Base-by-base conservation (phyloP, 2,113 vertebrate species). In the Heliornis fulica region DNA sequence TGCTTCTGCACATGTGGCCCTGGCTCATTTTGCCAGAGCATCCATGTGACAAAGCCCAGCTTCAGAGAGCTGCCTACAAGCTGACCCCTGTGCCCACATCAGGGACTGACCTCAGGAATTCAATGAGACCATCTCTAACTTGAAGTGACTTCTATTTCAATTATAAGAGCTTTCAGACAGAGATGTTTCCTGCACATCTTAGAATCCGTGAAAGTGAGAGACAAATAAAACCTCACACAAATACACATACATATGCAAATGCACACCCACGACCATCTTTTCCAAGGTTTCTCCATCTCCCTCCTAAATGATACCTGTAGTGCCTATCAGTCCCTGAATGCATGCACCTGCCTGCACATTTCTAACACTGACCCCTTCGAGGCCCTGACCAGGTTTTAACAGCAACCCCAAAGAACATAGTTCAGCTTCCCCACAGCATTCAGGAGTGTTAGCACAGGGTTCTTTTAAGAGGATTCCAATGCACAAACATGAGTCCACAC, bases 261-360 rank as follows among this genome's bases (percentile, higher is more conserved):
- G 22, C 65, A 70, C 6, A 0, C 48, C 78, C 63, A 80, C 25
- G 2, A 23, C 43, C 34, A 61, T 59, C 83, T 95, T 89, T n/a
- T 83, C 64, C 76, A 90, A 92, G 54, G 34, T 68, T 90, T 71
- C 89, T 80, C n/a, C 32, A 32, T 64, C 76, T 86, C 41, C 38
- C 10, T 86, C 46, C 41, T 74, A 50, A 64, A 41, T 20, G 53
- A 45, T 77, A 41, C 11, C 77, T 65, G 75, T 66, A 80, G 76
- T 1, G 1, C 31, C 23, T 11, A 78, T 38, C 56, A 36, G 84
- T 23, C 28, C 43, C 68, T 74, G 40, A 65, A 59, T 59, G 36
- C 0, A 0, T 32, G 32, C 38, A 50, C 50, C 45, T 88, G 59
- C 26, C 59, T 87, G 43, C 29, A 25, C 0, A 0, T 46, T 38